These are phyloP conservation scores for Polyploca ridens DNA, from an alignment of 2,888 invertebrate species.

Conservation along the genomic window DNA sequence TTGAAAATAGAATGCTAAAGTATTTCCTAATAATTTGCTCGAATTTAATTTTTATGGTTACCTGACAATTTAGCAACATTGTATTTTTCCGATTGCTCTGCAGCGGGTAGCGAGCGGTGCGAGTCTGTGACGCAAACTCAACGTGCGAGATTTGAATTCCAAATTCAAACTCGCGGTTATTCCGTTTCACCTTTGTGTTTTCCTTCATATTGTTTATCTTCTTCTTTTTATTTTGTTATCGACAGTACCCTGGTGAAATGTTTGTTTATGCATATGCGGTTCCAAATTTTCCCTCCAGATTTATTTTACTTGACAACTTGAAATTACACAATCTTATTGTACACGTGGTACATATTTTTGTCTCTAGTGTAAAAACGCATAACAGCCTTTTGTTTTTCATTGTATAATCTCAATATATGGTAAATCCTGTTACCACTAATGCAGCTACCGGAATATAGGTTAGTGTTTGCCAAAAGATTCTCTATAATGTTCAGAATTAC, in stretches of 20 bases:
- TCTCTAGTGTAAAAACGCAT: too few species aligned
- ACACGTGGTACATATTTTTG: not conserved
- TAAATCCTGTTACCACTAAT: too few species aligned
- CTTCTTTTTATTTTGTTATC: constrained; percentile 72
- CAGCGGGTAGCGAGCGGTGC: constrained; percentile 25
- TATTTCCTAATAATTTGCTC: not conserved
- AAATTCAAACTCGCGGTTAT: constrained; percentile 74
- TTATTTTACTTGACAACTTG: constrained; percentile 2
- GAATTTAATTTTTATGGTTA: not conserved
- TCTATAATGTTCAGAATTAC: too few species aligned
- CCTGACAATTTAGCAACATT: constrained; percentile 23
- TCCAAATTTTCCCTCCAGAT: constrained; percentile 14
- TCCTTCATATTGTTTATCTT: constrained; percentile 80
- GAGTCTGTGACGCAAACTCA: constrained; percentile 57
- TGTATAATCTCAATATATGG: too few species aligned
- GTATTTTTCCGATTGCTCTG: constrained; percentile 33
- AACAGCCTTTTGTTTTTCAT: too few species aligned
- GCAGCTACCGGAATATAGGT: too few species aligned
- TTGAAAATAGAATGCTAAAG: too few species aligned
- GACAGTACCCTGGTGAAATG: constrained; percentile 53
- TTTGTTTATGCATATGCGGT: constrained; percentile 66
- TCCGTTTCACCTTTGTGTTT: constrained; percentile 79
- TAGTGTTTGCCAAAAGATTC: too few species aligned
- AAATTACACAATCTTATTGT: not conserved
- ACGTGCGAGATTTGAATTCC: constrained; percentile 82